Evolutionary conservation across 2,888 invertebrate genomes (phyloP).

Genomic region (Ceriagrion tenellum): DNA sequence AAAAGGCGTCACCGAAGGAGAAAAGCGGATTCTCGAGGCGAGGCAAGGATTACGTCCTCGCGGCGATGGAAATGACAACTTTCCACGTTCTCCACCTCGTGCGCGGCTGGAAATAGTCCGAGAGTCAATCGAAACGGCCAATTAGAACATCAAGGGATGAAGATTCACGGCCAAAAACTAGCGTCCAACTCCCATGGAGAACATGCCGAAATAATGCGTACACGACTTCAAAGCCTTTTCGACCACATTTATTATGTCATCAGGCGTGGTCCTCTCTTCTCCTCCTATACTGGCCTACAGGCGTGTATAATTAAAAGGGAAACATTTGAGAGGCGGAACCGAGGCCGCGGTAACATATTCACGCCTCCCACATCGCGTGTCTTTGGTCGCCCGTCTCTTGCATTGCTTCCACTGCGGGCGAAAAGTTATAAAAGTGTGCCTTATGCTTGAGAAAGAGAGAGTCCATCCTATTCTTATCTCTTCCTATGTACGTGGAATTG

Average conservation of each 20-base stretch:
- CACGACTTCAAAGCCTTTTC: background rate
- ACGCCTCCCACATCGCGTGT: background rate
- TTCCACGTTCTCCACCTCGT: background rate
- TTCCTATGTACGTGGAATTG: too few species aligned
- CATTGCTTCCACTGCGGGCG: background rate
- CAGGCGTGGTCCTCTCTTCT: background rate
- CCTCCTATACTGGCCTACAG: background rate
- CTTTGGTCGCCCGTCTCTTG: background rate
- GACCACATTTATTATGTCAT: slow-evolving; percentile 2
- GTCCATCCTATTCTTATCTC: too few species aligned
- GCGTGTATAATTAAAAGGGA: slow-evolving; percentile 24
- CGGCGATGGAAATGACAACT: background rate
- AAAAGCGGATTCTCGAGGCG: background rate
- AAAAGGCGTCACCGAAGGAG: background rate
- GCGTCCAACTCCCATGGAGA: background rate
- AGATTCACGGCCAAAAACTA: slow-evolving; percentile 8
- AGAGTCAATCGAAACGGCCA: background rate
- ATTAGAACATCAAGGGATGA: slow-evolving; percentile 5
- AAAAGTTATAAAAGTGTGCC: too few species aligned
- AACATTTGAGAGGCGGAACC: slow-evolving; percentile 3
- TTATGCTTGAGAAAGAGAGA: too few species aligned
- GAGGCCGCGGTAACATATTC: background rate
- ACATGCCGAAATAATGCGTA: background rate
- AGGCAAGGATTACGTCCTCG: background rate
- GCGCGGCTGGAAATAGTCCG: background rate